These are phyloP conservation scores for Ctena decussata DNA, from an alignment of 2,888 invertebrate species.

Conservation along the genomic window DNA sequence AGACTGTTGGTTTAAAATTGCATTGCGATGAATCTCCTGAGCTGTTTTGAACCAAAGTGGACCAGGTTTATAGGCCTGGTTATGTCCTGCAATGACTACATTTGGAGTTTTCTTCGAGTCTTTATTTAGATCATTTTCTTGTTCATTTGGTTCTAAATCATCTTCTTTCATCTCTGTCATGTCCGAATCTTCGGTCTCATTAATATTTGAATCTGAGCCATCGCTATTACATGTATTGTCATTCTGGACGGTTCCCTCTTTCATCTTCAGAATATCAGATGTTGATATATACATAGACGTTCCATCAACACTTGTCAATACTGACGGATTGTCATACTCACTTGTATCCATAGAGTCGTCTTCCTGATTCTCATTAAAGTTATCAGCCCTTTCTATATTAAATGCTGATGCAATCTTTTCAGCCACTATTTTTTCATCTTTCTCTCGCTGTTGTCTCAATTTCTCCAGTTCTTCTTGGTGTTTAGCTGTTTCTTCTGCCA, in stretches of 20 bases:
- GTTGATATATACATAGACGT: slow-evolving; percentile 69
- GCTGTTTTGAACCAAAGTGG: neutral
- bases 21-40: neutral
- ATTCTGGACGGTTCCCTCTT: slow-evolving; percentile 29
- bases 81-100: neutral
- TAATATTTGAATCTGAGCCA: neutral
- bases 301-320: slow-evolving; percentile 61
- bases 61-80: neutral
- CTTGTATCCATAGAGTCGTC: slow-evolving; percentile 4
- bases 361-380: neutral
- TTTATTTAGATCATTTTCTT: neutral
- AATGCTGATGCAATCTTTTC: neutral
- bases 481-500: slow-evolving; percentile 52
- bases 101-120: neutral
- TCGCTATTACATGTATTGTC: too few species aligned
- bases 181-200: neutral
- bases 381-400: slow-evolving; percentile 8
- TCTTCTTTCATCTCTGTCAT: neutral
- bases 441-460: slow-evolving; percentile 13
- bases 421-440: neutral
- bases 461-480: slow-evolving; percentile 23
- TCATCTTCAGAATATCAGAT: slow-evolving; percentile 34
- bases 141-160: neutral
- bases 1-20: neutral
- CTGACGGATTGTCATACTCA: slow-evolving; percentile 38